These are phyloP conservation scores for Masnerella sp. DNA, from an alignment of 2,888 invertebrate species.

Conservation along the genomic window DNA sequence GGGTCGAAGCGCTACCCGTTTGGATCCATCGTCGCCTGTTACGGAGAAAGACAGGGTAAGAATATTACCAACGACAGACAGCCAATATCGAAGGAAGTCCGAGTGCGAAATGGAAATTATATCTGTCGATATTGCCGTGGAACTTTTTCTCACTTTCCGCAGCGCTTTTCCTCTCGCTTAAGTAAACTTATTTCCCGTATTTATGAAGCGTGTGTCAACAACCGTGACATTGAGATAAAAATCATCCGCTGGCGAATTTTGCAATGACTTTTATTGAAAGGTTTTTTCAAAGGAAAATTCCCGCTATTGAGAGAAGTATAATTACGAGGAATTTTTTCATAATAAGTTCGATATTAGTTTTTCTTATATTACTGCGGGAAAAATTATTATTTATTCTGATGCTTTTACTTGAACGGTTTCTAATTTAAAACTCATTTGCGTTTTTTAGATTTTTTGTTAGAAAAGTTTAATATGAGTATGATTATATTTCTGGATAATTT, in stretches of 20 bases:
- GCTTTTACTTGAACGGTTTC: too few relatives aligned
- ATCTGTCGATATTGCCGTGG: conserved; percentile 56
- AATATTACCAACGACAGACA: conserved; percentile 54
- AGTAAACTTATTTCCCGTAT: conserved; percentile 46
- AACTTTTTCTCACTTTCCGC: conserved; percentile 35
- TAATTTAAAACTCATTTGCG: too few relatives aligned
- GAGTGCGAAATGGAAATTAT: conserved; percentile 60
- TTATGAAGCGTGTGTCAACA: conserved; percentile 31
- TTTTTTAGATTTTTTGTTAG: too few relatives aligned
- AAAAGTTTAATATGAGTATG: too few relatives aligned
- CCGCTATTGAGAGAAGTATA: too few relatives aligned
- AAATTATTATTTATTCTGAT: too few relatives aligned
- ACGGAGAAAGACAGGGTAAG: conserved; percentile 43
- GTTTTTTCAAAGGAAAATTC: too few relatives aligned
- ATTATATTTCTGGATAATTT: too few relatives aligned
- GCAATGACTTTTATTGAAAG: conserved; percentile 1
- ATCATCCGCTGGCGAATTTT: not conserved
- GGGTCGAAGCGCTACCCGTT: conserved; percentile 50
- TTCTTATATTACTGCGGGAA: too few relatives aligned
- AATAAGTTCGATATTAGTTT: too few relatives aligned
- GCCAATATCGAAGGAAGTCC: conserved; percentile 56
- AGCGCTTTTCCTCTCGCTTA: conserved; percentile 20
- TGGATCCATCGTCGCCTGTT: conserved; percentile 41
- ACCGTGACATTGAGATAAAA: conserved; percentile 15
- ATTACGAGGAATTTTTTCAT: too few relatives aligned